Conservation (phyloP, 2,113 vertebrate species). For the Peromyscus maniculatus region DNA sequence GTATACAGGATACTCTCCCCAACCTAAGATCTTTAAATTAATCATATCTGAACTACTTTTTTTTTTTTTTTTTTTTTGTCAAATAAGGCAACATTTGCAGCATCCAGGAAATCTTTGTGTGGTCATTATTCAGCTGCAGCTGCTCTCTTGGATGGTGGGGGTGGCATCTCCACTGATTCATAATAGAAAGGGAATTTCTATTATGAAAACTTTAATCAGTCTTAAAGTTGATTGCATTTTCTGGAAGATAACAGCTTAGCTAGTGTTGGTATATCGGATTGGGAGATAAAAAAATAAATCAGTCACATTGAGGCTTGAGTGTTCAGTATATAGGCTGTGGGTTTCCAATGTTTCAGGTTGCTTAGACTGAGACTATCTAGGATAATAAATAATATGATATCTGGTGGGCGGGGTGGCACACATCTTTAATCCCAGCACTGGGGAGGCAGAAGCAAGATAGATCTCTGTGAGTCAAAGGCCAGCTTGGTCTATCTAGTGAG, state of each 20-base stretch:
- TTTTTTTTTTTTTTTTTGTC: not conserved
- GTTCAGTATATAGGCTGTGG: not conserved
- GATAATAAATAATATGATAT: not conserved
- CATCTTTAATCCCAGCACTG: not conserved
- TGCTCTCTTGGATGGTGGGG: not conserved
- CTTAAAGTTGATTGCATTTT: conserved; percentile 34
- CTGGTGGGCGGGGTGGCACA: not conserved
- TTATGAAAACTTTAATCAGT: too few species aligned
- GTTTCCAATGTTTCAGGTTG: conserved; percentile 31
- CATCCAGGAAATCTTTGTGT: not conserved
- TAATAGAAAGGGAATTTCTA: not conserved
- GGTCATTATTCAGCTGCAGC: not conserved
- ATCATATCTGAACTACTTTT: not conserved
- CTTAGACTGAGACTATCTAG: conserved; percentile 1
- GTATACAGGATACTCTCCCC: not conserved
- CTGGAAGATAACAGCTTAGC: not conserved
- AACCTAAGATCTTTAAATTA: not conserved
- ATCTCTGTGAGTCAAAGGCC: not conserved
- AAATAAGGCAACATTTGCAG: conserved; percentile 33
- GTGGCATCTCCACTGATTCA: not conserved
- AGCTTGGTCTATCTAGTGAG: not conserved
- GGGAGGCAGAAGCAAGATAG: not conserved
- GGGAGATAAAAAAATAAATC: conserved; percentile 18
- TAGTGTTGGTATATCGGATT: not conserved
- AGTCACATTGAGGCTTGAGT: not conserved